Percentiles rank a stretch among this genome's conserved stretches.
Evolutionary conservation across 2,888 invertebrate species (phyloP).

Genomic region (Caenorhabditis panamensis): DNA sequence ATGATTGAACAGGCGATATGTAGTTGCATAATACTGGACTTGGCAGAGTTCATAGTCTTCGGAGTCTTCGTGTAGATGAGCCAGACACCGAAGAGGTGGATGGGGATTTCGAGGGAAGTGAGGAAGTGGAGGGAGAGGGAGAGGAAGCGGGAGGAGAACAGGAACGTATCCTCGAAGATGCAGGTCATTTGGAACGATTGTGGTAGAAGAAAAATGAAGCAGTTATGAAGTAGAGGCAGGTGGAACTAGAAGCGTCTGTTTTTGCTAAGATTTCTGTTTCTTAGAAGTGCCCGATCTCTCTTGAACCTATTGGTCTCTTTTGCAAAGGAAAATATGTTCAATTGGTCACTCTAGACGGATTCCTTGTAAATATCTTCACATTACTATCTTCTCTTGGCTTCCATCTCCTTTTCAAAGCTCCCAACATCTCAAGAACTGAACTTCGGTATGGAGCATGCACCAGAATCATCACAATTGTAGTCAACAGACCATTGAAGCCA

Average conservation of each 20-base stretch:
- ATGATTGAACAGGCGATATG: slow-evolving; percentile 9
- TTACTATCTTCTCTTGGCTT: no score
- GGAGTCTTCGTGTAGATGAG: slow-evolving; percentile 30
- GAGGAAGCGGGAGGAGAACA: slow-evolving; percentile 9
- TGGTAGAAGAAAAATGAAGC: no score
- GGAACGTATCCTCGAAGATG: slow-evolving; percentile 21
- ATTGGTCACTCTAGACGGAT: no score
- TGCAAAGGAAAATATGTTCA: no score
- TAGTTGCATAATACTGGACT: slow-evolving; percentile 22
- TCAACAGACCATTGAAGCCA: slow-evolving; percentile 19
- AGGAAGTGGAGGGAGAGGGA: slow-evolving; percentile 13
- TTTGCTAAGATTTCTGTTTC: no score
- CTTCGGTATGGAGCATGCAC: slow-evolving; percentile 29
- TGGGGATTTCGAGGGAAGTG: slow-evolving; percentile 14
- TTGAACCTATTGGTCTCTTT: no score
- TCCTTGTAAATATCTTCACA: not conserved
- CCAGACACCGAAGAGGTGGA: slow-evolving; percentile 25
- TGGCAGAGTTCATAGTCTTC: slow-evolving; percentile 14
- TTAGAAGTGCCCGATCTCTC: no score
- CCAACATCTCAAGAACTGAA: not conserved
- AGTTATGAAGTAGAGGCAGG: no score
- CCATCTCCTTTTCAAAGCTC: no score
- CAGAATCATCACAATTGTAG: slow-evolving; percentile 22
- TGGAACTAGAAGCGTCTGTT: no score
- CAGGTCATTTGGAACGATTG: not conserved